phyloP scores from a whole-genome alignment of 2,797 vertebrate species.

The Leptodactylus fallax region DNA sequence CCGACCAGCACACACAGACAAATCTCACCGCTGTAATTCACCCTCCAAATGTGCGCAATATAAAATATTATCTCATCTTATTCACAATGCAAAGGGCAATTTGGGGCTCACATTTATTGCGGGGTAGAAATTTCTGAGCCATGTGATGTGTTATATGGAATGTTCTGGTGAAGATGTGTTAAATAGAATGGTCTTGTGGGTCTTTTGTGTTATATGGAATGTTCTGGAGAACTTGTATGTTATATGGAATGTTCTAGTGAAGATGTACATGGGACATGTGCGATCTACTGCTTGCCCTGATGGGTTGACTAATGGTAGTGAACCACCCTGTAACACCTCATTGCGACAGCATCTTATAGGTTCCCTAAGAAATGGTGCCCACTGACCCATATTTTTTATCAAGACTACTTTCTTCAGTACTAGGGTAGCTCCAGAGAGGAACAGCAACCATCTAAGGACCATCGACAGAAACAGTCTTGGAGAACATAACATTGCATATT shows the following conservation, averaged over 20 bases:
- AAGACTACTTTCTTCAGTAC: not conserved
- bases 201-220: not conserved
- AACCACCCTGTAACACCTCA: not conserved
- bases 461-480: constrained; percentile 34
- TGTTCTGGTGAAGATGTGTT: too few species aligned
- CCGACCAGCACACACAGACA: not conserved
- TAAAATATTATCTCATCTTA: not conserved
- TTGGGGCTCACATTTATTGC: not conserved
- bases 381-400: not conserved
- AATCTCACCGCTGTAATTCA: not conserved
- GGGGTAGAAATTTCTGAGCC: not conserved
- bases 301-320: too few species aligned
- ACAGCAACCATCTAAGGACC: constrained; percentile 49
- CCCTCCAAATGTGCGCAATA: not conserved
- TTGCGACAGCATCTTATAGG: too few species aligned
- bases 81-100: not conserved
- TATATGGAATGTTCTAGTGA: not conserved
- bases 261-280: not conserved
- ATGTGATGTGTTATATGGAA: not conserved
- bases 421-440: constrained; percentile 70
- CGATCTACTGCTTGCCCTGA: too few species aligned
- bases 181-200: too few species aligned
- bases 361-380: too few species aligned
- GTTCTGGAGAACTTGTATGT: not conserved
- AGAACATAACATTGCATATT: constrained; percentile 72